Evolutionary conservation across 2,113 vertebrate species (phyloP), one percentile per base, ranked within the genome.

Genomic region (Machaerirhynchus nigripectus): DNA sequence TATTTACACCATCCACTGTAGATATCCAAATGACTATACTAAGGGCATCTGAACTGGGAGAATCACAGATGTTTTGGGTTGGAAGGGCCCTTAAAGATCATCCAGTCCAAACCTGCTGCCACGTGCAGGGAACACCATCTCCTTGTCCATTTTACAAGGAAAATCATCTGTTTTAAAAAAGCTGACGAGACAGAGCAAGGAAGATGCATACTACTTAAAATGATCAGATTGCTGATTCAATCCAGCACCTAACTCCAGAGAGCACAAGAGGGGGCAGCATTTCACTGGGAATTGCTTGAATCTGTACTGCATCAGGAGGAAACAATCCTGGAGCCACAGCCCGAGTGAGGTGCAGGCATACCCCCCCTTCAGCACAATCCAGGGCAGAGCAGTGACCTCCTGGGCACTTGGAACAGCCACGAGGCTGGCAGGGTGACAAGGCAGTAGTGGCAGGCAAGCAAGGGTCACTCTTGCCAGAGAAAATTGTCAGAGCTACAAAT

Each of bases 221-320:
- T 15, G 13, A 44, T 16, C 26, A 20, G 59, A 49, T 81, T 4
- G 4, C 1, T 2, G 33, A 27, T 40, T 74, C 67, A 50, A 2
- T 39, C 31, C 60, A 65, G 67, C n/a, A 24, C 16, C 18, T 52
- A 44, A 59, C 24, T 21, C 27, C 88, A 79, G 53, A 76, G 56
- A 68, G 88, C 92, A 80, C 95, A 83, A 61, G 64, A 92, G 94
- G 60, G 94, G 96, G 96, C 95, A 93, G 96, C 73, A 93, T 90
- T 90, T 87, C 94, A n/a, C 84, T 9, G 37, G 60, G 52, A 96
- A 95, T 64, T 24, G 56, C 79, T 56, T 19, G 21, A 75, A 46
- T 60, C 57, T 64, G 22, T 5, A n/a, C 6, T 44, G 84, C 5
- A 0, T 18, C 27, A 35, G 67, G 39, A 87, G 15, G 39, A 47